Conservation (phyloP, 37 sponge, comb jelly and placozoan genomes). For the Eunapius fragilis region DNA sequence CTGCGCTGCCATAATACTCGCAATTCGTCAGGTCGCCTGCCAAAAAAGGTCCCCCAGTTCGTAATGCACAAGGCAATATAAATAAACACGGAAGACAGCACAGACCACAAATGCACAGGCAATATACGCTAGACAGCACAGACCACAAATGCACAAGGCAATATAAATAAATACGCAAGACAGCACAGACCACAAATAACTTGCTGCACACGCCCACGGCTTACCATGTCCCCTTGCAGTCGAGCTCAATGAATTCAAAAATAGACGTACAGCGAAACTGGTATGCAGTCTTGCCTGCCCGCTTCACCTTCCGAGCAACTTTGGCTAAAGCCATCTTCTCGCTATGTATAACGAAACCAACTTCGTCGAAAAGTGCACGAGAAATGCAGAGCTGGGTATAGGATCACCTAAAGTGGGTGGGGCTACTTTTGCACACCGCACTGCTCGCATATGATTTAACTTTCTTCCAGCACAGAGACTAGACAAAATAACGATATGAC, state of each 20-base stretch:
- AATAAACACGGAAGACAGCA: no score
- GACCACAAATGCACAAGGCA: no score
- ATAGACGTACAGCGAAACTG: slow-evolving; percentile 35
- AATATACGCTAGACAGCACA: neutral
- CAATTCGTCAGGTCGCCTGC: slow-evolving; percentile 33
- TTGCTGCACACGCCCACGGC: neutral
- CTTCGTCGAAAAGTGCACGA: neutral
- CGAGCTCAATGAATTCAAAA: slow-evolving; percentile 41
- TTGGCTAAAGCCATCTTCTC: neutral
- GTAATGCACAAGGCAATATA: no score
- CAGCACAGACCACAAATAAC: no score
- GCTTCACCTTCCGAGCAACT: slow-evolving; percentile 17
- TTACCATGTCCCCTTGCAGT: slow-evolving; percentile 42
- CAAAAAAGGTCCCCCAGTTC: no score
- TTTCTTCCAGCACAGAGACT: no score
- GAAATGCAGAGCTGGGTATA: neutral
- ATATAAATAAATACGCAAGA: no score
- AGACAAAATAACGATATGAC: no score
- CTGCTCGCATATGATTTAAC: no score
- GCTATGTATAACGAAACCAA: neutral
- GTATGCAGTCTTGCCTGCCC: slow-evolving; percentile 25
- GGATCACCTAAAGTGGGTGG: neutral
- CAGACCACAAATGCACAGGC: no score
- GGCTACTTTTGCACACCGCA: no score
- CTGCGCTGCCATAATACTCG: slow-evolving; percentile 44